These are phyloP conservation scores for Hesperophylax magnus DNA, from an alignment of 1,140 invertebrate species.

Conservation along the genomic window DNA sequence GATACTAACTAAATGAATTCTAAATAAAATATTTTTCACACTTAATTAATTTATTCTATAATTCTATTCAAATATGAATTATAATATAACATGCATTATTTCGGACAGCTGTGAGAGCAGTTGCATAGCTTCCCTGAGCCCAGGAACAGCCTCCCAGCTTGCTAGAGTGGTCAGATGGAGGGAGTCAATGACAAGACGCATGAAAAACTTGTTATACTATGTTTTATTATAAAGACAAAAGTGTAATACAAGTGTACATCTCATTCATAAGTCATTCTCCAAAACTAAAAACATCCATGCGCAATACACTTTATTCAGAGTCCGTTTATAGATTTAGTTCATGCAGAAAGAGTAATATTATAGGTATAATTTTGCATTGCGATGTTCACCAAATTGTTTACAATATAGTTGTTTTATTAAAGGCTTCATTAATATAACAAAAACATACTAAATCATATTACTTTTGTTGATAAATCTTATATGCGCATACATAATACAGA, in stretches of 20 bases:
- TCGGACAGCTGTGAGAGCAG: no score
- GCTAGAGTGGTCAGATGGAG: background rate
- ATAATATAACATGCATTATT: no score
- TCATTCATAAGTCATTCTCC: constrained; percentile 40
- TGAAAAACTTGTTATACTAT: constrained; percentile 42
- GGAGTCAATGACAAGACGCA: constrained; percentile 1
- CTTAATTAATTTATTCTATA: no score
- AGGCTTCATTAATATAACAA: constrained; percentile 36
- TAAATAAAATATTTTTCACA: no score
- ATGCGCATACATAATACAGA: constrained; percentile 8
- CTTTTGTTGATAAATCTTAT: constrained; percentile 36
- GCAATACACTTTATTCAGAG: constrained; percentile 3
- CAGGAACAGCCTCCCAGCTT: no score
- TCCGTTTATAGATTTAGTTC: constrained; percentile 9
- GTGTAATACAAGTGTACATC: constrained; percentile 47
- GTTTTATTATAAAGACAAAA: constrained; percentile 48
- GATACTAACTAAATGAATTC: no score
- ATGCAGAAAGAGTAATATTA: constrained; percentile 11
- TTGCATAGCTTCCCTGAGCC: no score
- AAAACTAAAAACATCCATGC: constrained; percentile 6
- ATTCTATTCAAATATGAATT: no score
- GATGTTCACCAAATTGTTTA: constrained; percentile 20
- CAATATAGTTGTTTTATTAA: constrained; percentile 25
- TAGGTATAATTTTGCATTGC: constrained; percentile 17
- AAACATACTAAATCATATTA: constrained; percentile 22